Evolutionary conservation across 2,888 invertebrate genomes (phyloP).

Genomic region (Pachycephus smyrnensis): DNA sequence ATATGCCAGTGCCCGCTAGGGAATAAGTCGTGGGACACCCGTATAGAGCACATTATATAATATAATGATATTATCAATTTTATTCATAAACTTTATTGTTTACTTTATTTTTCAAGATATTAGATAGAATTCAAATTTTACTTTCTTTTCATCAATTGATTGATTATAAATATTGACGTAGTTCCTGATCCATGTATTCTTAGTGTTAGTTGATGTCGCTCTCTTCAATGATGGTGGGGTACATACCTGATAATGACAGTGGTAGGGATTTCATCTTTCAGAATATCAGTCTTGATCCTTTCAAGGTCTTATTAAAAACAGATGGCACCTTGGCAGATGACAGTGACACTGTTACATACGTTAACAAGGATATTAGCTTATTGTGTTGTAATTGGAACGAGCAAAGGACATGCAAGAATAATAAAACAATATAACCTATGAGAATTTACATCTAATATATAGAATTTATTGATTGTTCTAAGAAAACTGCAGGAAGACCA

Average conservation of each 20-base stretch:
- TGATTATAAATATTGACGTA: background rate
- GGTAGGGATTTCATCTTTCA: background rate
- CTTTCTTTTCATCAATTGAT: background rate
- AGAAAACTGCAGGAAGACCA: background rate
- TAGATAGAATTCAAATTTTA: background rate
- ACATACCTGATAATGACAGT: background rate
- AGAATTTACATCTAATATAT: background rate
- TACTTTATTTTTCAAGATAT: background rate
- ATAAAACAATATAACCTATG: background rate
- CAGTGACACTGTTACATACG: background rate
- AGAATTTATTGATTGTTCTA: background rate
- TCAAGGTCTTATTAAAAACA: background rate
- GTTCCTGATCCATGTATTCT: background rate
- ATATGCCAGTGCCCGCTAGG: too few species aligned
- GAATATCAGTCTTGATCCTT: background rate
- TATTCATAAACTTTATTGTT: too few species aligned
- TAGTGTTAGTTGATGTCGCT: background rate
- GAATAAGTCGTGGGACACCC: too few species aligned
- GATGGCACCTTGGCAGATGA: background rate
- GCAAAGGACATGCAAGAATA: background rate
- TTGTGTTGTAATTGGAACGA: background rate
- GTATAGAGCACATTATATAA: too few species aligned
- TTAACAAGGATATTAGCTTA: background rate
- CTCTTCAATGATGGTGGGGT: background rate
- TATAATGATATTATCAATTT: too few species aligned